Base-by-base conservation (phyloP, 2,113 vertebrate genomes). In the Andinoacara biseriatus region DNA sequence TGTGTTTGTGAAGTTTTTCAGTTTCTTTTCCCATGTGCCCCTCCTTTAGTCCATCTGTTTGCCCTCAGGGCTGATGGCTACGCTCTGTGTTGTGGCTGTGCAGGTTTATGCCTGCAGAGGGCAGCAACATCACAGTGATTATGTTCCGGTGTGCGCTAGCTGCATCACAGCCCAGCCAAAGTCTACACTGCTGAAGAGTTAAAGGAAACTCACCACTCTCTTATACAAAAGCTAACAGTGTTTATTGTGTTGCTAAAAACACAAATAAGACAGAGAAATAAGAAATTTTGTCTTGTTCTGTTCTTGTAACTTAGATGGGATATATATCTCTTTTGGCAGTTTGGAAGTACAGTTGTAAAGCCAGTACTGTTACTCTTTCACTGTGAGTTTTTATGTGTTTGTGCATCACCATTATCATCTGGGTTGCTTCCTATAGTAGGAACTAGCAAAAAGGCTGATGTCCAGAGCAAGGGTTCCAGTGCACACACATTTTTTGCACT, bases 91-190 rank as follows among this genome's bases (percentile, higher is more conserved):
- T 72, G 40, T 84, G 22, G 61, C 17, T 72, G 11, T 87, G 20
- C 67, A 52, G 15, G 8, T 76, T 14, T 85, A 46, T 20, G 22
- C 88, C 93, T 72, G 82, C 62, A 93, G 93, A 87, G 93, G 91
- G 90, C 90, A 87, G 88, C 87, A 91, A 24, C 7, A 29, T 56
- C 83, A 77, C 40, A 2, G 61, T 63, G 24, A 20, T 80, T 13
- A 17, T 58, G 2, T 40, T 54, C 35, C 43, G 35, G 22, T 20
- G 4, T 22, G 3, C 18, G 2, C 22, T n/a, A 1, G 58, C 3
- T 59, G 61, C 24, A 17, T 72, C 29, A 46, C 26, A 69, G 10
- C 35, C 13, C 67, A 82, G 33, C 29, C 79, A 57, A 1, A 46
- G 65, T 65, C 24, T 58, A 29, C 54, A 60, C 57, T 65, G 29